Percentiles rank a stretch among this genome's conserved stretches.
Conservation (phyloP, 2,888 invertebrate genomes). For the Xanthorhoe spadicearia region DNA sequence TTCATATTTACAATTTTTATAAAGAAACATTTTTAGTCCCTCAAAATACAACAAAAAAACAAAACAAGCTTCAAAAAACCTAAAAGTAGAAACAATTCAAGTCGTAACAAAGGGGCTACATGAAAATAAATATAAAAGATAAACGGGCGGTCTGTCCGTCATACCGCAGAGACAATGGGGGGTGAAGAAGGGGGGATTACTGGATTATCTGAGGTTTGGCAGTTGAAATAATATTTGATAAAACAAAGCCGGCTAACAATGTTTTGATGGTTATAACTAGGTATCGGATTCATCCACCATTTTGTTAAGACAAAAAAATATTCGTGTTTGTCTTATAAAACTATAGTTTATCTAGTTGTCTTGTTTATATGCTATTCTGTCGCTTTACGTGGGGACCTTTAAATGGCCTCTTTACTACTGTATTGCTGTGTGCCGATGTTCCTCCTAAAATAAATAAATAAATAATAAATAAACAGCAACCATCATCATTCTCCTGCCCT, state of each 20-base stretch:
- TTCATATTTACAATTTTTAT: not conserved
- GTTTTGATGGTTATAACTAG: too few relatives aligned
- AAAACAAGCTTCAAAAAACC: slow-evolving; percentile 17
- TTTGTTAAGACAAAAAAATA: too few relatives aligned
- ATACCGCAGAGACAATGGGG: slow-evolving; percentile 47
- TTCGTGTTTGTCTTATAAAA: too few relatives aligned
- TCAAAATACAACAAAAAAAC: not conserved
- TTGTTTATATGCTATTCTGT: too few relatives aligned
- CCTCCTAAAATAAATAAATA: too few relatives aligned
- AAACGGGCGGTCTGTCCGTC: slow-evolving; percentile 42
- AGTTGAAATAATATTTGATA: slow-evolving; percentile 60
- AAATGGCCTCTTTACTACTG: too few relatives aligned
- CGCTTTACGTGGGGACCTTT: too few relatives aligned
- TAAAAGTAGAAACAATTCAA: slow-evolving; percentile 32
- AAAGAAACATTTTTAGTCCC: not conserved
- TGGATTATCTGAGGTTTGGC: slow-evolving; percentile 57
- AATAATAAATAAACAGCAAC: too few relatives aligned
- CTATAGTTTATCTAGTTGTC: too few relatives aligned
- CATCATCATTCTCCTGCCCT: too few relatives aligned
- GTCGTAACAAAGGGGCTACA: slow-evolving; percentile 32
- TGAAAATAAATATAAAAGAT: slow-evolving; percentile 42
- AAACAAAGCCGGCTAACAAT: slow-evolving; percentile 36
- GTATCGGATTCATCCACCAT: too few relatives aligned
- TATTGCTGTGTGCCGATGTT: too few relatives aligned
- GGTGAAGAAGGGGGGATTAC: slow-evolving; percentile 44